Conservation (phyloP, 1,140 invertebrate species). For the Neodiprion fabricii region DNA sequence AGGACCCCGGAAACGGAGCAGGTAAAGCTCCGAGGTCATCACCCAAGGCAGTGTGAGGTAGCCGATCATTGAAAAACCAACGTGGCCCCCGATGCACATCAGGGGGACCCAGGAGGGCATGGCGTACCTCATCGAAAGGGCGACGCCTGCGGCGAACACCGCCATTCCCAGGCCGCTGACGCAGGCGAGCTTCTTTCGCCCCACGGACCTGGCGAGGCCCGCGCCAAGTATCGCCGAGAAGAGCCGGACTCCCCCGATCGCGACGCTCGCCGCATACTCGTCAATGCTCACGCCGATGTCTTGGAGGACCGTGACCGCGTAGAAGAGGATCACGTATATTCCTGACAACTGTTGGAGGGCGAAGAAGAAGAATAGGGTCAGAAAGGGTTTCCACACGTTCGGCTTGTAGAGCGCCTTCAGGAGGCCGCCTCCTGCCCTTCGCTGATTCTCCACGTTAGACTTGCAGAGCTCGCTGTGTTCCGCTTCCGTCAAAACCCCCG, state of each 20-base stretch:
- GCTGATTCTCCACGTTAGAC: conserved; percentile 28
- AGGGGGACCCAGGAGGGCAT: conserved; percentile 62
- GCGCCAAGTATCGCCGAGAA: conserved; percentile 73
- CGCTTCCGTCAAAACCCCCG: conserved; percentile 43
- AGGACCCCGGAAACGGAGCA: conserved; percentile 70
- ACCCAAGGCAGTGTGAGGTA: conserved; percentile 78
- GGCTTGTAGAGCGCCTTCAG: conserved; percentile 38
- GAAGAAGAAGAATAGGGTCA: conserved; percentile 70
- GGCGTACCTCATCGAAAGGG: conserved; percentile 45
- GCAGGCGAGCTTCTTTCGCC: conserved; percentile 71
- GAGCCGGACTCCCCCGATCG: conserved; percentile 74
- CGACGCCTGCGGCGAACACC: conserved; percentile 66
- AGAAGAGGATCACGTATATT: conserved; percentile 80
- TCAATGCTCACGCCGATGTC: conserved; percentile 72
- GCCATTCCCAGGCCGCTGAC: conserved; percentile 71
- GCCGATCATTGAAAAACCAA: conserved; percentile 76
- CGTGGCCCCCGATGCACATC: conserved; percentile 70
- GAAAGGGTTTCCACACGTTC: conserved; percentile 69
- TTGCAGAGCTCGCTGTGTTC: conserved; percentile 40
- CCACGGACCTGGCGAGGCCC: conserved; percentile 73
- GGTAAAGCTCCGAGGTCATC: conserved; percentile 78
- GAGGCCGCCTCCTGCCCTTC: conserved; percentile 24
- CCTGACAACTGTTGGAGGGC: conserved; percentile 75
- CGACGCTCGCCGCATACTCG: conserved; percentile 74
- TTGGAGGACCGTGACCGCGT: conserved; percentile 74